Evolutionary conservation across 1,140 invertebrate species (phyloP).

Genomic region (Akabosia matsudoensis): DNA sequence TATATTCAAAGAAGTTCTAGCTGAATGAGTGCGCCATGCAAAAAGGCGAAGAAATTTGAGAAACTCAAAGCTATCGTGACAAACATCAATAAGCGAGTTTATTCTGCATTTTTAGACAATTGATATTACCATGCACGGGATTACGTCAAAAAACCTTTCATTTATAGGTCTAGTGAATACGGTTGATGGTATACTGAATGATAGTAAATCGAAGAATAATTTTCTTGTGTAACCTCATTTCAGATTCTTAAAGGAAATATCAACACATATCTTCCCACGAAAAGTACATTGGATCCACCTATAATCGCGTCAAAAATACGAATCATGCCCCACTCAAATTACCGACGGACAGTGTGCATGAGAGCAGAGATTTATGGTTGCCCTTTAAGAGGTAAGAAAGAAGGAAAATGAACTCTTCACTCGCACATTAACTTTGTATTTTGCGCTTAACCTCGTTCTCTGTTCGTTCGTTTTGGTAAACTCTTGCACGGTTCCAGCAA

Average conservation of each 20-base stretch:
- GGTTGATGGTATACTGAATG: background rate
- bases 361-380: constrained; percentile 74
- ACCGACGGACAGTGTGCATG: constrained; percentile 73
- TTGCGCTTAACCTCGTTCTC: too few species aligned
- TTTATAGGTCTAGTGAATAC: too few species aligned
- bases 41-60: too few species aligned
- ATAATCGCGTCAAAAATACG: constrained; percentile 69
- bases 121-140: too few species aligned
- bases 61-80: background rate
- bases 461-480: too few species aligned
- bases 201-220: background rate
- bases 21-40: too few species aligned
- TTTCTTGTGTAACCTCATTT: constrained; percentile 29
- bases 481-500: too few species aligned
- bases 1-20: too few species aligned
- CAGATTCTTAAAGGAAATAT: constrained; percentile 57
- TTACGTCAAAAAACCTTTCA: too few species aligned
- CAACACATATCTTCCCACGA: constrained; percentile 55
- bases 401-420: background rate
- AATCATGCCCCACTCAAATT: constrained; percentile 69
- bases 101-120: too few species aligned
- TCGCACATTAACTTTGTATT: too few species aligned
- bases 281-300: constrained; percentile 61
- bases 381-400: constrained; percentile 61
- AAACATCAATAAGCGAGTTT: background rate